phyloP scores from a whole-genome alignment of 2,113 vertebrate species.

The Nycticebus coucang region DNA sequence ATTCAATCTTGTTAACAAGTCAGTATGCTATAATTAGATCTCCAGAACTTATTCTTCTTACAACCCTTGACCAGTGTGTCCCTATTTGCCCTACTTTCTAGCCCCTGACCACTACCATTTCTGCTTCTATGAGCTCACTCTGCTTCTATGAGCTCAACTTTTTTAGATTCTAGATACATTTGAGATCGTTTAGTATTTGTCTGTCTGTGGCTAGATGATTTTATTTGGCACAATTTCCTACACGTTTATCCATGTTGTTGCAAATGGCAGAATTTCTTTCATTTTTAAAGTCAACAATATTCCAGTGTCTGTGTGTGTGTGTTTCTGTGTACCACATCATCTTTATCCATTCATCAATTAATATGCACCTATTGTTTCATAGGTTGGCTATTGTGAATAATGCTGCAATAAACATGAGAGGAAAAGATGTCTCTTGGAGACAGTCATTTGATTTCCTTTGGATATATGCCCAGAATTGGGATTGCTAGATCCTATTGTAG shows the following conservation, averaged over 20 bases:
- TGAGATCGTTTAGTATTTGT: background rate
- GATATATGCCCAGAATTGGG: background rate
- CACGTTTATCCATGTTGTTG: background rate
- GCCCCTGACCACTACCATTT: background rate
- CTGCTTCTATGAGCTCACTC: background rate
- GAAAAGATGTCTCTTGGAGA: background rate
- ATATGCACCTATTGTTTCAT: background rate
- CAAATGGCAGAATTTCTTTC: background rate
- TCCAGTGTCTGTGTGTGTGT: too few relatives aligned
- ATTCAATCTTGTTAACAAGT: background rate
- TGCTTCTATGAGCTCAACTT: background rate
- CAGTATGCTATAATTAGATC: background rate
- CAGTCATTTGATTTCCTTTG: background rate
- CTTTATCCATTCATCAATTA: background rate
- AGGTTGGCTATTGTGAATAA: background rate
- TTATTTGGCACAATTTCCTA: background rate
- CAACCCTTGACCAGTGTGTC: background rate
- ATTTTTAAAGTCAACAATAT: background rate
- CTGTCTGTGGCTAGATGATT: background rate
- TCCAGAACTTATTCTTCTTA: background rate
- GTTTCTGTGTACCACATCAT: background rate
- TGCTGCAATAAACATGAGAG: background rate
- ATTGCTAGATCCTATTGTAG: background rate
- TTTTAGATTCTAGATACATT: background rate
- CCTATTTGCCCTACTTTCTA: background rate